Conservation (phyloP, 1,140 invertebrate species). For the Hylaeus anthracinus region DNA sequence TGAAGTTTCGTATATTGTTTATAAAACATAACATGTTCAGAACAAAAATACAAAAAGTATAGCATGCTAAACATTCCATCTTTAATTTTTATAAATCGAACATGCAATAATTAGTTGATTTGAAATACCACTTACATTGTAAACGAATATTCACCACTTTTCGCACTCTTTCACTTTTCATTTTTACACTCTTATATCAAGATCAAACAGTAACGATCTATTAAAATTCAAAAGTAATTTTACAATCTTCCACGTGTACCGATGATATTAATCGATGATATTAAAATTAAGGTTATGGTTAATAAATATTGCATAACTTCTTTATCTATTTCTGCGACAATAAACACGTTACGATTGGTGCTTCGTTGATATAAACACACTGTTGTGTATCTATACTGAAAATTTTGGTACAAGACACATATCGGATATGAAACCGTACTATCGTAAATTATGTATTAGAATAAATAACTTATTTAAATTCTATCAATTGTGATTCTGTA, state of each 20-base stretch:
- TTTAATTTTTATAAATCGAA: neutral
- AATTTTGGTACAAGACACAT: neutral
- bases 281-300: constrained; percentile 20
- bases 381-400: neutral
- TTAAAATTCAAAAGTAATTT: neutral
- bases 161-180: constrained; percentile 6
- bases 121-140: constrained; percentile 31
- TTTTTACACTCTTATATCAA: neutral
- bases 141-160: neutral
- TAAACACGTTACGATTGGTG: neutral
- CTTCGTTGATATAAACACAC: neutral
- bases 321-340: neutral
- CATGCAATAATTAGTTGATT: neutral
- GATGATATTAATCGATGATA: neutral
- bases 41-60: neutral
- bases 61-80: neutral
- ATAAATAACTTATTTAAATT: neutral
- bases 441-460: neutral
- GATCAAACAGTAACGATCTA: neutral
- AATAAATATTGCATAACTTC: constrained; percentile 7
- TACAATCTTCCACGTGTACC: constrained; percentile 15
- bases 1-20: neutral
- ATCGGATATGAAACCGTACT: neutral
- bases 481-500: neutral
- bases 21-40: neutral